Base-by-base conservation (phyloP, 2,113 vertebrate species). In the Chionis minor region DNA sequence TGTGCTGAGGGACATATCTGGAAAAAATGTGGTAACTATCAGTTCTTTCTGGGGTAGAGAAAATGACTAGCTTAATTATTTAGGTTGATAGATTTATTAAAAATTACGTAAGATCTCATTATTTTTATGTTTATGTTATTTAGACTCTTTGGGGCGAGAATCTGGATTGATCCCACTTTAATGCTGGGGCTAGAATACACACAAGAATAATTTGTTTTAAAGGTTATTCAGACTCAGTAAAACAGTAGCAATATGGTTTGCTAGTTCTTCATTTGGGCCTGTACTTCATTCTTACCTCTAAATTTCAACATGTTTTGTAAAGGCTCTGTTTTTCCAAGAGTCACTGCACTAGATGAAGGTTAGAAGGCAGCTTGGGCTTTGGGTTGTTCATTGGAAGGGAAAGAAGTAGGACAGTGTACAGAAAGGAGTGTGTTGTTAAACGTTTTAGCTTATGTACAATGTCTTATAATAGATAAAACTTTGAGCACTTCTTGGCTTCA, bases 261-360 rank as follows among this genome's bases (percentile, higher is more conserved):
- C 75, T 95, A 87, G 47, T 96, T 97, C 94, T 95, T 97, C 56
- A 85, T 93, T 96, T 96, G 94, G 61, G 44, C 73, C 59, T 67
- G 87, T 81, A 75, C 55, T 91, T 92, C 30, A 70, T 96, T 97
- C 72, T 94, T 94, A 61, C 80, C 28, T 95, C 86, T 91, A 92
- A 94, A 73, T 81, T 93, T 70, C 86, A 95, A 62, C 30, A 62
- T 84, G 51, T 91, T 96, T 97, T 89, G 77, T 84, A 94, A 81
- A 96, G 72, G 81, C 47, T 92, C 23, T 91, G 13, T 92, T 92
- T 97, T 94, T 92, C 90, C 88, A 65, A 79, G 72, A 54, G 71
- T 38, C 65, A 14, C 38, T 49, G 26, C 49, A 30, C 73, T 97
- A 67, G 54, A 40, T 93, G 70, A 97, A 94, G 54, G 70, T 94